Base-by-base conservation (phyloP, 2,888 invertebrate species). In the Lasioglossum villosulum region DNA sequence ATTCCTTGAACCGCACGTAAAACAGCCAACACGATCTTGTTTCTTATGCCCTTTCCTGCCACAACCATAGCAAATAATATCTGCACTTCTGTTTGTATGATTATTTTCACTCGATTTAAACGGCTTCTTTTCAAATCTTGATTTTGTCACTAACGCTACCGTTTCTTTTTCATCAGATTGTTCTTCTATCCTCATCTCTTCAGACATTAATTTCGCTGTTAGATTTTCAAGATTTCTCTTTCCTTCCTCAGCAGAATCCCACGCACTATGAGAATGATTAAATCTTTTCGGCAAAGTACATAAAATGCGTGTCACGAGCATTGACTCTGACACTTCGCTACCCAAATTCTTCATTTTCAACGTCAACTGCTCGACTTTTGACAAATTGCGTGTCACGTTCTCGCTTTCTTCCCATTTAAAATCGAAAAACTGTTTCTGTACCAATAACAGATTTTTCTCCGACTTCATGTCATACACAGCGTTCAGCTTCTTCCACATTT, bases 211-310 rank as follows among this genome's bases (percentile, higher is more conserved):
- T 16, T 45, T 27, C 45, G 66, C 66, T 8, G 66, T 75, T 14
- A 66, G 19, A 75, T 75, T 75, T 66, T 66, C 75, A 12, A 75
- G 66, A 12, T 45, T 76, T 14, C 37, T 76, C 66, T 48, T 68
- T 34, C 1, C 30, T 14, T 74, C 56, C 8, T 56, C 34, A 27
- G 34, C 30, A n/a, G 76, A 76, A 76, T 76, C 48, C 48, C 48
- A 68, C 66, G 45, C 66, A 48, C 48, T 76, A 6, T 76, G 75
- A 48, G 68, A 76, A 63, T 68, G 76, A 16, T 68, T 76, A 19
- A 59, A 75, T 42, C 39, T 75, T 0, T 68, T 45, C 5, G 66
- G 76, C 42, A 76, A 37, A 8, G 42, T 75, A 23, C 59, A 75
- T 23, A 75, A 19, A 30, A 75, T 27, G 23, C 56, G 37, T 39